phyloP scores from a whole-genome alignment of 1,140 invertebrate genomes.

The Spodoptera litura region DNA sequence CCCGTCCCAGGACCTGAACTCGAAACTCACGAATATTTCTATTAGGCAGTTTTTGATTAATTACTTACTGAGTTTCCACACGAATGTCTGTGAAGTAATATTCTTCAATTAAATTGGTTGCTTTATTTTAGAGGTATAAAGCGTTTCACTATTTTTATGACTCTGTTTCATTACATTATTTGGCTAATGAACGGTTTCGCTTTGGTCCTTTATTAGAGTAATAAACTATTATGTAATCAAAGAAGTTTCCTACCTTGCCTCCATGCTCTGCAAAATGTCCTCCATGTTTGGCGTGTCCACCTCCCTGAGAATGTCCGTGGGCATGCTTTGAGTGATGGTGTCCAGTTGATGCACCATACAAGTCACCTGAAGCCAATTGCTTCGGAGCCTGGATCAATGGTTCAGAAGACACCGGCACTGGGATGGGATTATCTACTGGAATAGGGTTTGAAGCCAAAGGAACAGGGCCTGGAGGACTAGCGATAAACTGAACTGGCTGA shows the following conservation, averaged over 20 bases:
- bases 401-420: conserved; percentile 41
- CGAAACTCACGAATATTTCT: too few relatives aligned
- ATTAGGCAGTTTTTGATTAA: too few relatives aligned
- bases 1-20: too few relatives aligned
- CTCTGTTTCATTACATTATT: too few relatives aligned
- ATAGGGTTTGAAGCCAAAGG: conserved; percentile 36
- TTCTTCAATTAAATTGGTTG: too few relatives aligned
- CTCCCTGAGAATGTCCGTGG: conserved; percentile 60
- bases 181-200: too few relatives aligned
- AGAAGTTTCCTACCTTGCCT: conserved; percentile 64
- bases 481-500: conserved; percentile 47
- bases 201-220: too few relatives aligned
- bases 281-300: conserved; percentile 64
- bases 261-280: conserved; percentile 62
- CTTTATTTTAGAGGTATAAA: too few relatives aligned
- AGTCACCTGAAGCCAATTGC: conserved; percentile 56
- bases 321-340: conserved; percentile 65
- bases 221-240: too few relatives aligned
- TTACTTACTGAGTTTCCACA: too few relatives aligned
- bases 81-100: too few relatives aligned
- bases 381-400: conserved; percentile 44
- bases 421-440: conserved; percentile 41
- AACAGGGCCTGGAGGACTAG: conserved; percentile 31
- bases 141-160: too few relatives aligned
- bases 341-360: conserved; percentile 60